Percentiles rank a stretch among this genome's conserved stretches.
phyloP scores from a whole-genome alignment of 2,888 invertebrate genomes.

The Drymonia ruficornis region DNA sequence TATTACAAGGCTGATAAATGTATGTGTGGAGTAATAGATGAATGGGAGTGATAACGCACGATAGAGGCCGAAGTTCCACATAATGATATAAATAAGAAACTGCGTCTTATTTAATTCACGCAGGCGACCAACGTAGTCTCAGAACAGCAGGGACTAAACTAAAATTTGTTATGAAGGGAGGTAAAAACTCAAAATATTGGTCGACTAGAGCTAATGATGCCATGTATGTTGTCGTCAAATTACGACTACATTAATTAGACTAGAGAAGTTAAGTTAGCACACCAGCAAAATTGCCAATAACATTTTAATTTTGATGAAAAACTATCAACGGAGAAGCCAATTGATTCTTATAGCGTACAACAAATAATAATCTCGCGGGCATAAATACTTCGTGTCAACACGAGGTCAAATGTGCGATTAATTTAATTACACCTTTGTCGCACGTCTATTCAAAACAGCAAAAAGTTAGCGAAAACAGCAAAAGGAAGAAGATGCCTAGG shows the following conservation, averaged over 20 bases:
- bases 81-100: neutral
- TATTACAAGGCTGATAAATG: conserved; percentile 7
- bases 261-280: too few relatives aligned
- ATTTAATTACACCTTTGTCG: neutral
- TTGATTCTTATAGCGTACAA: neutral
- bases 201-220: too few relatives aligned
- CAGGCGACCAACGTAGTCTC: neutral
- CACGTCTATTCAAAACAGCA: neutral
- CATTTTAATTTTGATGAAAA: too few relatives aligned
- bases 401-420: neutral
- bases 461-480: too few relatives aligned
- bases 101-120: neutral
- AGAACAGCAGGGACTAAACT: too few relatives aligned
- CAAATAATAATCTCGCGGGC: neutral
- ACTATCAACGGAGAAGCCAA: neutral
- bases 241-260: too few relatives aligned
- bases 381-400: neutral
- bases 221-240: too few relatives aligned
- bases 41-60: neutral
- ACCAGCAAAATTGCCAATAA: too few relatives aligned
- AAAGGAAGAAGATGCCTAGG: too few relatives aligned
- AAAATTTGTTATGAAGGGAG: too few relatives aligned
- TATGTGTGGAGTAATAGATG: neutral
- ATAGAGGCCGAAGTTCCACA: neutral
- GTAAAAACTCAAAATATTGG: too few relatives aligned